These are phyloP conservation scores for Actenoides lindsayi DNA, from an alignment of 2,113 vertebrate species.

Conservation along the genomic window DNA sequence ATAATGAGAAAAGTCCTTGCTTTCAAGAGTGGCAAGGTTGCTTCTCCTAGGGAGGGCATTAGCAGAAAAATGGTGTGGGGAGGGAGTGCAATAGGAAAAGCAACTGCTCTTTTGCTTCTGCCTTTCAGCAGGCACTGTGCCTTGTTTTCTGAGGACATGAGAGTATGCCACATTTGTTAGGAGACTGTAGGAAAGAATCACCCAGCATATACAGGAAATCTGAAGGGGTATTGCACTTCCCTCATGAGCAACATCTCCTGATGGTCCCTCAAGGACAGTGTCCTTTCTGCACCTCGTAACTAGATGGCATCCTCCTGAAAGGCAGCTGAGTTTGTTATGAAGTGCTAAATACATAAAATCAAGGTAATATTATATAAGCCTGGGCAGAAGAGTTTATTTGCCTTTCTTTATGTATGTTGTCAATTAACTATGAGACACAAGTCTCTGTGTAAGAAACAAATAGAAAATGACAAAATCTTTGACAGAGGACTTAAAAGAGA, in stretches of 20 bases:
- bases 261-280: not conserved
- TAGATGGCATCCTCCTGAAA: not conserved
- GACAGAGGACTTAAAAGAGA: not conserved
- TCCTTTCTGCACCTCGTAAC: not conserved
- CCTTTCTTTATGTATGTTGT: not conserved
- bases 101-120: not conserved
- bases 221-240: not conserved
- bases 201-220: not conserved
- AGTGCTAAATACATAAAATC: not conserved
- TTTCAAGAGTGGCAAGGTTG: not conserved
- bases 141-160: not conserved
- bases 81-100: not conserved
- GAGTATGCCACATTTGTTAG: not conserved
- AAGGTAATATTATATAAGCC: not conserved
- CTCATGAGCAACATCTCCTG: not conserved
- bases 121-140: not conserved
- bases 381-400: not conserved
- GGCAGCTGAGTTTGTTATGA: not conserved
- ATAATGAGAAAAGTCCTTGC: not conserved
- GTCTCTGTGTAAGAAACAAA: not conserved
- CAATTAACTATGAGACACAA: not conserved
- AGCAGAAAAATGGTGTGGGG: not conserved
- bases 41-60: slow-evolving; percentile 6
- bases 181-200: not conserved
- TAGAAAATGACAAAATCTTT: not conserved